Conservation (phyloP, 2,797 vertebrate genomes). For the Discoglossus pictus region DNA sequence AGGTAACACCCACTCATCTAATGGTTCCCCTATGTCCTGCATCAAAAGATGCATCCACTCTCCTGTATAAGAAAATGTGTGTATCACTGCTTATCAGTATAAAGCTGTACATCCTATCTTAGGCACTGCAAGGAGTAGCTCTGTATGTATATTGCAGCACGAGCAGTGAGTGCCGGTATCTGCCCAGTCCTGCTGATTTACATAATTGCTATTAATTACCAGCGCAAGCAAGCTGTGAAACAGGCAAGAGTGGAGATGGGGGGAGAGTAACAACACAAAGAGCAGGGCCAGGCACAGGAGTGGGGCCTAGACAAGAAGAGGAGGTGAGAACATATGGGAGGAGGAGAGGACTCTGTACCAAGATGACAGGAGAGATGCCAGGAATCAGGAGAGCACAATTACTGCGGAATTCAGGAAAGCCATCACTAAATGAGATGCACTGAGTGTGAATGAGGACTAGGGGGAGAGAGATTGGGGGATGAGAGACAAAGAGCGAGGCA, state of each 20-base stretch:
- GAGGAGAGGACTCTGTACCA: conserved; percentile 20
- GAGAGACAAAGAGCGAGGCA: too few relatives aligned
- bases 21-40: too few relatives aligned
- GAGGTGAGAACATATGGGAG: conserved; percentile 37
- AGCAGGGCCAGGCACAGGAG: conserved; percentile 21
- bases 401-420: conserved; percentile 23
- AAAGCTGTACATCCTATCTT: too few relatives aligned
- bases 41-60: too few relatives aligned
- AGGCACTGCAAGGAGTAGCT: too few relatives aligned
- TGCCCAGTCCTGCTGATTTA: conserved; percentile 23
- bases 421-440: conserved; percentile 17
- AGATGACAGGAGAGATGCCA: conserved; percentile 3
- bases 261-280: conserved; percentile 30
- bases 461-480: conserved; percentile 4
- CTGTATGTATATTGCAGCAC: neutral
- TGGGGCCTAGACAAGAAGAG: conserved; percentile 11
- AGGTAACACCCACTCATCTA: too few relatives aligned
- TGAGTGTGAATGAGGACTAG: conserved; percentile 10
- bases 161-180: neutral
- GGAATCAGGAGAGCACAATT: conserved; percentile 21
- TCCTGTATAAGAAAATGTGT: too few relatives aligned
- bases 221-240: conserved; percentile 45
- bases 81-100: too few relatives aligned
- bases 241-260: conserved; percentile 22
- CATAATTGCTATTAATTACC: conserved; percentile 51